Percentiles rank a stretch among this genome's conserved stretches.
phyloP scores from a whole-genome alignment of 2,113 vertebrate genomes.

The Clupea harengus region DNA sequence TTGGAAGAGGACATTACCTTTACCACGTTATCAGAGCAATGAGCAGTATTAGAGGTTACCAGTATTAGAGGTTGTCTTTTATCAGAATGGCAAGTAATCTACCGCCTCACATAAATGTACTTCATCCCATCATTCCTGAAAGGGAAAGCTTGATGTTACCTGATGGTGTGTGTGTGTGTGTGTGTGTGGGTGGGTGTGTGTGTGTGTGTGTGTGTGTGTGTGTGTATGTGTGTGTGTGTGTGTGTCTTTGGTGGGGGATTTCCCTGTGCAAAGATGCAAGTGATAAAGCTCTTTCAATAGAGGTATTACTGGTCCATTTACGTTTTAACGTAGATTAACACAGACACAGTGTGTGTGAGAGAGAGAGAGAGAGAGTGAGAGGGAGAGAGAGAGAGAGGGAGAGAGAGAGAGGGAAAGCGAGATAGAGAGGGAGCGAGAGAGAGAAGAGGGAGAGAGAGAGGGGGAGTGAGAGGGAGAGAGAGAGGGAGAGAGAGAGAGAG shows the following conservation, averaged over 20 bases:
- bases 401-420: background rate
- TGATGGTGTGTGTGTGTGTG: conserved; percentile 18
- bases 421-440: background rate
- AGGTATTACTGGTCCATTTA: conserved; percentile 73
- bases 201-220: conserved; percentile 26
- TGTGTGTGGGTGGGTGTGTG: background rate
- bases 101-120: background rate
- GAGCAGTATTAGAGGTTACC: background rate
- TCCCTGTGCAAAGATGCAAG: conserved; percentile 52
- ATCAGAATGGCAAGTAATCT: background rate
- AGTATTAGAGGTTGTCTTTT: background rate
- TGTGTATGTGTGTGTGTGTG: background rate
- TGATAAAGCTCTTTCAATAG: conserved; percentile 64
- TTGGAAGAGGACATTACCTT: background rate
- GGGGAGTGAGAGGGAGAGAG: background rate
- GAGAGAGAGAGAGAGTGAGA: background rate
- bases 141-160: background rate
- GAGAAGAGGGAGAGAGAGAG: background rate
- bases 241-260: conserved; percentile 42
- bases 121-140: background rate
- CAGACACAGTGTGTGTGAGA: conserved; percentile 32
- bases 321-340: conserved; percentile 75
- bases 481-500: background rate
- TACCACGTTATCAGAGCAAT: background rate
- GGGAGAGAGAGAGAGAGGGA: background rate